Evolutionary conservation across 2,113 vertebrate species (phyloP).

Genomic region (Odocoileus hemionus): DNA sequence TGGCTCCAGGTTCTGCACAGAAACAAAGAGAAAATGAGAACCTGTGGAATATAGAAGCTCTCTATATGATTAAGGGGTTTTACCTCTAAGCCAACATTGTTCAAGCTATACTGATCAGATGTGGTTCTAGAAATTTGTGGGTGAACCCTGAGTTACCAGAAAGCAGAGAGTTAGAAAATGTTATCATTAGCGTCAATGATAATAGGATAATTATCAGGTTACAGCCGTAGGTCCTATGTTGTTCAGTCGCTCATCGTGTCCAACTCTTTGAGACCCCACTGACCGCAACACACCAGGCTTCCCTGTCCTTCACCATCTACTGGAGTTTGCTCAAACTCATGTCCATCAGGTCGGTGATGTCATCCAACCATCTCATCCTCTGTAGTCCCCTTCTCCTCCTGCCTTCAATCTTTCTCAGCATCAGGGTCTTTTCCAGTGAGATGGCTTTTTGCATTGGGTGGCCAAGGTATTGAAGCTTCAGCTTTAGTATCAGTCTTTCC

Average conservation of each 20-base stretch:
- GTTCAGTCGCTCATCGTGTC: not conserved
- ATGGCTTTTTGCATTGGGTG: accelerated
- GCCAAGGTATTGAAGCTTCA: not conserved
- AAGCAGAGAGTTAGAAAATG: not conserved
- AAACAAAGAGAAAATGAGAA: not conserved
- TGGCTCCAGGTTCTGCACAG: accelerated
- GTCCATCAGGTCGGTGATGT: not conserved
- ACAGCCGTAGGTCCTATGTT: accelerated
- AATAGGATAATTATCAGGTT: too few relatives aligned
- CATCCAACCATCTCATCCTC: not conserved
- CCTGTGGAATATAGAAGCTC: accelerated
- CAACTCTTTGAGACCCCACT: accelerated
- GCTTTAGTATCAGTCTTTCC: not conserved
- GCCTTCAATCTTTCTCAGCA: not conserved
- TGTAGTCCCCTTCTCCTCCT: not conserved
- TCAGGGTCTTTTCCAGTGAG: not conserved
- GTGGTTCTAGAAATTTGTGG: not conserved
- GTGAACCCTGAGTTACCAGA: not conserved
- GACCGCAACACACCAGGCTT: not conserved
- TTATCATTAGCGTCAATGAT: accelerated
- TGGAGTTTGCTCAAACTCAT: not conserved
- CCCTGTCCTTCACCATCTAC: not conserved
- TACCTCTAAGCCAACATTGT: not conserved
- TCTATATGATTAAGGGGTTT: accelerated
- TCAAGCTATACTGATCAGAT: not conserved